Percentiles rank a stretch among this genome's conserved stretches.
Evolutionary conservation across 2,888 invertebrate species (phyloP).

Genomic region (Hybos culiciformis): DNA sequence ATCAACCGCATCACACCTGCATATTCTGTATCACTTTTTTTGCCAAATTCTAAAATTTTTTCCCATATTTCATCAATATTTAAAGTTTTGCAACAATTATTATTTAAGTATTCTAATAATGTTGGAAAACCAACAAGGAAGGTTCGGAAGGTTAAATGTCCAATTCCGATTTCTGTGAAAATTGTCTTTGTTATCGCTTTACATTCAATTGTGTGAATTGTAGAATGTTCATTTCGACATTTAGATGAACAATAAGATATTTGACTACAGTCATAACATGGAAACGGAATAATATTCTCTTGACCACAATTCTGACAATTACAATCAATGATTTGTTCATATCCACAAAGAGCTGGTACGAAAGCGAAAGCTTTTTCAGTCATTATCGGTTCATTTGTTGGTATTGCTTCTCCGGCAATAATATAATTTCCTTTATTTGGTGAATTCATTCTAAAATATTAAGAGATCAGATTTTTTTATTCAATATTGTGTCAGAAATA

Average conservation of each 20-base stretch:
- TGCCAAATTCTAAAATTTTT: neutral
- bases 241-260: slow-evolving; percentile 48
- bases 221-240: slow-evolving; percentile 41
- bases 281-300: slow-evolving; percentile 41
- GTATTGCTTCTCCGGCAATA: slow-evolving; percentile 41
- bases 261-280: slow-evolving; percentile 51
- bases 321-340: slow-evolving; percentile 26
- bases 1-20: slow-evolving; percentile 43
- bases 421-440: slow-evolving; percentile 21
- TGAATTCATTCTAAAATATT: slow-evolving; percentile 38
- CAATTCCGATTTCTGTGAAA: slow-evolving; percentile 59
- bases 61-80: slow-evolving; percentile 1
- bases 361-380: slow-evolving; percentile 68
- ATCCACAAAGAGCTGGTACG: slow-evolving; percentile 41
- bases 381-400: slow-evolving; percentile 58
- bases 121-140: slow-evolving; percentile 38
- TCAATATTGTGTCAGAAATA: neutral
- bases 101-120: neutral
- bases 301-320: slow-evolving; percentile 60
- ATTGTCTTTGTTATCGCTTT: slow-evolving; percentile 45
- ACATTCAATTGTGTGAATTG: slow-evolving; percentile 59
- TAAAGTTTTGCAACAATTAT: neutral
- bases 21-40: neutral
- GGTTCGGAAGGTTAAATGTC: slow-evolving; percentile 58
- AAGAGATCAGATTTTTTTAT: slow-evolving; percentile 5